Evolutionary conservation across 1,140 invertebrate species (phyloP), one percentile per base, ranked within the genome.

Genomic region (Sinella curviseta): DNA sequence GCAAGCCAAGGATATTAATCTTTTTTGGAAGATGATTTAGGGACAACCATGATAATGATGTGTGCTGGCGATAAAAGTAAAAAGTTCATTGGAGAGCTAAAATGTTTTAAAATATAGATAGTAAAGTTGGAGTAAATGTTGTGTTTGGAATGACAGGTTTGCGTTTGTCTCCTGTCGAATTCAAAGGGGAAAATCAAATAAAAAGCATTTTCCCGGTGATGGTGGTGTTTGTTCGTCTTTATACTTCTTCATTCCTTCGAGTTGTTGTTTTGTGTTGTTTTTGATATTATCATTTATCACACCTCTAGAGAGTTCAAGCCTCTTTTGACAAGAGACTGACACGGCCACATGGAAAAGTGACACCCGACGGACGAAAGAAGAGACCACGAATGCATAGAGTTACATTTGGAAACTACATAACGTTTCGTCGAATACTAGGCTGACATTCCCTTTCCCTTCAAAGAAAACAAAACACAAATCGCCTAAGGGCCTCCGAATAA

Each of bases 261-360:
- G 12, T 31, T 70, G 65, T 70, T 70, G 65, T 70, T 70, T 17
- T 60, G 57, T 60, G 24, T 30, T 8, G 8, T 8, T 14, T 70
- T 8, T 26, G 55, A 60, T 70, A 24, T 70, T 33, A 70, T 70
- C 65, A 70, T 70, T 70, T 70, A 70, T 70, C 65, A 70, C 65
- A 70, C 65, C 65, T 70, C 31, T 48, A 12, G 8, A 12, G 31
- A 70, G 65, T 70, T 70, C 31, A 70, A 70, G 31, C 31, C 65
- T n/a, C n/a, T 60, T 70, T 70, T 70, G 65, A 70, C 65, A 70
- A 70, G 65, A 70, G 65, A 70, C 26, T 70, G 65, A 70, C 65
- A 33, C n/a, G 65, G 24, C 65, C 65, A 70, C 65, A 70, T 70
- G 65, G 65, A 8, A 70, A 31, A 70, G 65, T 70, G 65, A 70